Base-by-base conservation (phyloP, 2,113 vertebrate species). In the Plecotus auritus region DNA sequence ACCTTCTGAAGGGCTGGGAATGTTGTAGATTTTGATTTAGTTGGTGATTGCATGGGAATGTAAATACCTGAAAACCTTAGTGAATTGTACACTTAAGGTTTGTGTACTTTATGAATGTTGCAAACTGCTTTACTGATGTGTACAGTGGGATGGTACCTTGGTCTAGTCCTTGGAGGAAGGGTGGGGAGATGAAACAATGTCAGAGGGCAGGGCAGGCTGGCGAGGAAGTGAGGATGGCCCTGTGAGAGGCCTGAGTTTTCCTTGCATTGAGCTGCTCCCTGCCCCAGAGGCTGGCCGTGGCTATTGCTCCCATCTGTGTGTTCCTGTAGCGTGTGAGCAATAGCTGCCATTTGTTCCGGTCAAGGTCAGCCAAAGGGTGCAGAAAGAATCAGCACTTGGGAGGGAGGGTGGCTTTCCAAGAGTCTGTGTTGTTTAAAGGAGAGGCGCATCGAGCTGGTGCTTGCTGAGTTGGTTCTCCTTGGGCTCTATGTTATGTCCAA, bases 21-120 rank as follows among this genome's bases (percentile, higher is more conserved):
- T 83, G 51, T 69, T 89, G 81, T 70, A 14, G 86, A 47, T 61
- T 93, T 95, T 92, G 51, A 74, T 59, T 69, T 69, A 42, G 9
- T 80, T 90, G 77, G 35, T 88, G 18, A 80, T 88, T 47, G 17
- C 17, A 9, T 23, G 12, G 49, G 20, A 5, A 3, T 72, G 9
- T 66, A 77, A 83, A 28, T 66, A 81, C 54, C 13, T 69, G 37
- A 88, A 86, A 80, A 59, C 28, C 35, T 64, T 30, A 32, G 13
- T 67, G 56, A 88, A 22, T 82, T 82, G 78, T 18, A 56, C 28
- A 66, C 23, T 40, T 85, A 85, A 74, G 74, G 35, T 69, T 12
- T 72, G n/a, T 86, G 30, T 45, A 4, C 20, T 86, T 77, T 64
- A 22, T 49, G 9, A 42, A 20, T 74, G 23, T 91, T 17, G 3